Evolutionary conservation across 2,888 invertebrate genomes (phyloP), one percentile per base, ranked within the genome.

Genomic region (Pachymerium ferrugineum): DNA sequence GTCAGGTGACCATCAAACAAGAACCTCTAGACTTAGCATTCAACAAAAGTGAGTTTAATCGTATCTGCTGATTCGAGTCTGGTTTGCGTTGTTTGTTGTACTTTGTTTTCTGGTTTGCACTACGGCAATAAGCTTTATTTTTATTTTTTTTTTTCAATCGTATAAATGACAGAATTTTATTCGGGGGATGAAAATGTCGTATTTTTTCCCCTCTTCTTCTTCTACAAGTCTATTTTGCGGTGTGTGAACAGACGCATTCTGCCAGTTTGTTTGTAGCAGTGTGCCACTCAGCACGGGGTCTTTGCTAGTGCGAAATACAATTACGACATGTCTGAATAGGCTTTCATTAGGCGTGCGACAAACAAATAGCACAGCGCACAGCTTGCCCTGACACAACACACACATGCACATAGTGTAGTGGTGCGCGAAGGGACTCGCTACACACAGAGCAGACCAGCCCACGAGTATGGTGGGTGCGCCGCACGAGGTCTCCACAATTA

Each of bases 1-100:
- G 72, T 16, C 72, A 54, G 29, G 72, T 72, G 12, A 72, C 42
- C 30, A 72, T 72, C 19, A 72, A 72, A 54, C 72, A 72, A 72
- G 72, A 72, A 30, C 72, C 72, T 3, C 30, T 72, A 14, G 72
- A 72, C 31, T 22, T 72, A 54, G 72, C 72, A 16, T 72, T 72
- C 72, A 72, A 72, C 30, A 72, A 72, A 54, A 47, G 72, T 72
- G 47, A 71, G 67, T 38, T 35, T 1, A n/a, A n/a, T n/a, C n/a
- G n/a, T n/a, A n/a, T n/a, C n/a, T n/a, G n/a, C n/a, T n/a, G n/a
- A n/a, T n/a, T n/a, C n/a, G n/a, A n/a, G n/a, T n/a, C n/a, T n/a
- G n/a, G n/a, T n/a, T n/a, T n/a, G n/a, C n/a, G n/a, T n/a, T n/a
- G n/a, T n/a, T n/a, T n/a, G n/a, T n/a, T n/a, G n/a, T n/a, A n/a